Evolutionary conservation across 1,140 invertebrate genomes (phyloP).

Genomic region (Spodoptera frugiperda): DNA sequence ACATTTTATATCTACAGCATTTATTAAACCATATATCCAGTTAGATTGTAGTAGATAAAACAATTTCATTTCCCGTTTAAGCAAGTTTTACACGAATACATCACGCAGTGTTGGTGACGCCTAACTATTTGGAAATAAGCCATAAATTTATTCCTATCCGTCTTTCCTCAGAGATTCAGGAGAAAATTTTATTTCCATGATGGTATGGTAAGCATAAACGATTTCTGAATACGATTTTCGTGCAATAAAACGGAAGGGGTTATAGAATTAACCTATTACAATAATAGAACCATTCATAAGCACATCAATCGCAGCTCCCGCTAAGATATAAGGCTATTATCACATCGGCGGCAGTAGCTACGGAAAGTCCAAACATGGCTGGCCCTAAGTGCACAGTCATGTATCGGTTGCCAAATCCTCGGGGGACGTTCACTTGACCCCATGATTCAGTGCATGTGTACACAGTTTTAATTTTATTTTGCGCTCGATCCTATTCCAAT

Average conservation of each 20-base stretch:
- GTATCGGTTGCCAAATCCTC: conserved; percentile 82
- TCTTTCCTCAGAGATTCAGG: background rate
- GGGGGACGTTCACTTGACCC: conserved; percentile 66
- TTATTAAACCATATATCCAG: no score
- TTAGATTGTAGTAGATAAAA: no score
- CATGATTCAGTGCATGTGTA: conserved; percentile 70
- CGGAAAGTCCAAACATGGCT: conserved; percentile 38
- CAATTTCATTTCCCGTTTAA: no score
- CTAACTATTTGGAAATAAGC: background rate
- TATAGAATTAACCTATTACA: conserved; percentile 33
- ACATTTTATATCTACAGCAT: no score
- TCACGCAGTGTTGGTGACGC: background rate
- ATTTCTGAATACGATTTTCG: conserved; percentile 7
- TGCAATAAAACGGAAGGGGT: background rate
- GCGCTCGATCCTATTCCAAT: conserved; percentile 62
- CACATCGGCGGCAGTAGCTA: conserved; percentile 38
- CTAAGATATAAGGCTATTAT: conserved; percentile 42
- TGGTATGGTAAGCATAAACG: conserved; percentile 27
- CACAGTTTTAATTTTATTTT: conserved; percentile 75
- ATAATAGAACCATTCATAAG: conserved; percentile 41
- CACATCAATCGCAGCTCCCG: conserved; percentile 28
- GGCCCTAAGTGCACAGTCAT: conserved; percentile 79
- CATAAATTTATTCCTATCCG: background rate
- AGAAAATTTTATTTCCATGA: conserved; percentile 18
- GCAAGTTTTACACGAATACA: background rate